These are phyloP conservation scores for Galleria mellonella DNA, from an alignment of 1,140 invertebrate genomes.

Conservation along the genomic window DNA sequence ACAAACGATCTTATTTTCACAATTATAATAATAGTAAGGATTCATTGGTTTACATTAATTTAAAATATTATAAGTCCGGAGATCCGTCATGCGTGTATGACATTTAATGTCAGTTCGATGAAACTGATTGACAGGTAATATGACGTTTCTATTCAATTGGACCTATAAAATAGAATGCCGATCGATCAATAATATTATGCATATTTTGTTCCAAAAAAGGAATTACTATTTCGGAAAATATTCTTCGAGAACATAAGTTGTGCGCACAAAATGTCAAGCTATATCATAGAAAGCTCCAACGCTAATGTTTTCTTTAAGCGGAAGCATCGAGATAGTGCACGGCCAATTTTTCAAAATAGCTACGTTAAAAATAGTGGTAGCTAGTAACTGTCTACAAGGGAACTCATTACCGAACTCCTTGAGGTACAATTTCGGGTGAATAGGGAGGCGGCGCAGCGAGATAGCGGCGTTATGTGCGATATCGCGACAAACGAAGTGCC, in stretches of 20 bases:
- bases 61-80: too few species aligned
- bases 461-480: constrained; percentile 62
- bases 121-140: too few species aligned
- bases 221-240: too few species aligned
- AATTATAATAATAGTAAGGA: too few species aligned
- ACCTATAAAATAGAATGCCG: too few species aligned
- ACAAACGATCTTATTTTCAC: too few species aligned
- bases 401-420: constrained; percentile 22
- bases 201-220: too few species aligned
- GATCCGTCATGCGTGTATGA: too few species aligned
- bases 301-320: constrained; percentile 1
- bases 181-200: too few species aligned
- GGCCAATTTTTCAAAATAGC: constrained; percentile 21
- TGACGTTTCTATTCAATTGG: too few species aligned
- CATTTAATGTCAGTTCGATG: too few species aligned
- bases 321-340: not conserved
- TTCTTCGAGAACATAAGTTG: not conserved
- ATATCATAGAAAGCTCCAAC: not conserved
- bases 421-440: constrained; percentile 64
- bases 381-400: constrained; percentile 37
- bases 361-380: constrained; percentile 27
- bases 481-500: constrained; percentile 28
- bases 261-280: not conserved
- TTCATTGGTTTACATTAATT: too few species aligned
- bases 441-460: constrained; percentile 41